Base-by-base conservation (phyloP, 2,888 invertebrate genomes). In the Perdita meconis region DNA sequence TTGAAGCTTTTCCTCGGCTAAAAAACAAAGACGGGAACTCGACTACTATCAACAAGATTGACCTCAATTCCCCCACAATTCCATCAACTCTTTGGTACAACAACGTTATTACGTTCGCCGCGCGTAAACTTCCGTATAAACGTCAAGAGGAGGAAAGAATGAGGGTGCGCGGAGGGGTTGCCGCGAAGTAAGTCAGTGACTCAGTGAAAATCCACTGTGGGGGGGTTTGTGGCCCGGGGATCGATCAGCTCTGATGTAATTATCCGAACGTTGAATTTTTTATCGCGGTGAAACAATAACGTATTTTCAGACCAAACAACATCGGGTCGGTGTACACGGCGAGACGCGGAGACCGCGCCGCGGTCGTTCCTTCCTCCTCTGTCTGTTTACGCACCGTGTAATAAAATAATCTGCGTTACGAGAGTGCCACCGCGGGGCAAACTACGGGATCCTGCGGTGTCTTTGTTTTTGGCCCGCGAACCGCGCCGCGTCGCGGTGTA, bases 291-390 rank as follows among this genome's bases (percentile, higher is more conserved):
- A 94, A 94, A 94, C 94, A 94, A 94, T 94, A 94, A 93, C 93
- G 93, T 94, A 94, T 94, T 95, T 94, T 94, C 93, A 94, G 93
- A 94, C 93, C 94, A 94, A 94, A 95, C 94, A 94, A 94, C 85
- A 86, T 86, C 88, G 81, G 44, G 19, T 19, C 79, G 82, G 50
- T 79, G 79, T 47, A 47, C 22, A 19, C 47, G 47, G 70, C 90
- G 91, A 92, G 92, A 93, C 93, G 93, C 51, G 59, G 79, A 75
- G 81, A 55, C 73, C 34, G 51, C 67, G 56, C 66, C 56, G 61
- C 51, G 30, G 36, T 57, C 78, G 59, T 71, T 67, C 78, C 80
- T 57, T 80, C n/a, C 75, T 67, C 67, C 77, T 74, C 79, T 69
- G 73, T 78, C 78, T 90, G 88, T 90, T 90, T 86, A 87, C 89